Conservation (phyloP, 2,888 invertebrate species). For the Catocala sponsa region DNA sequence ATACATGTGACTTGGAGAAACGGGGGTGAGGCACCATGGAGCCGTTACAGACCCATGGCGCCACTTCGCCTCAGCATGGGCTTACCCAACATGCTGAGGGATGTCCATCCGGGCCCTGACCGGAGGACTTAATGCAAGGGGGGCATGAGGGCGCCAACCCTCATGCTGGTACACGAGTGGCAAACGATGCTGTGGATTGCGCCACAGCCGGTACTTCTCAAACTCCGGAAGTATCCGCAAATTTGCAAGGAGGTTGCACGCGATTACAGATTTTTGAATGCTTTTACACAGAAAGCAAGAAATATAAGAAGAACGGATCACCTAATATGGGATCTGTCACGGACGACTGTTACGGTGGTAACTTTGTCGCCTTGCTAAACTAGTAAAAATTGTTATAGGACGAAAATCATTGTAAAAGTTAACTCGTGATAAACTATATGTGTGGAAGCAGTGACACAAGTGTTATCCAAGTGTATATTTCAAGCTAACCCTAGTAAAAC, state of each 20-base stretch:
- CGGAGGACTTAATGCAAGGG: conserved; percentile 42
- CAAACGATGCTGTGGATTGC: conserved; percentile 21
- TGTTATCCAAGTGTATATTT: too few relatives aligned
- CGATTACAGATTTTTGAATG: neutral
- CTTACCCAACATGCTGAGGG: neutral
- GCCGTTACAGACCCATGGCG: too few relatives aligned
- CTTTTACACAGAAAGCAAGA: too few relatives aligned
- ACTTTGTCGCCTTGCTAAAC: too few relatives aligned
- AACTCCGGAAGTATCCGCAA: conserved; percentile 8
- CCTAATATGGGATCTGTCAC: too few relatives aligned
- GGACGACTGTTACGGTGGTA: too few relatives aligned
- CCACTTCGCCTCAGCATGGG: neutral
- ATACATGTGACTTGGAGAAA: neutral
- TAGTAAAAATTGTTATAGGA: too few relatives aligned
- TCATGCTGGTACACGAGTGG: conserved; percentile 11
- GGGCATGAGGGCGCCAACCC: conserved; percentile 46
- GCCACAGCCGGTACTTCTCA: conserved; percentile 16
- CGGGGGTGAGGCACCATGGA: conserved; percentile 1
- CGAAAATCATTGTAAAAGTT: too few relatives aligned
- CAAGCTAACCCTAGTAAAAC: too few relatives aligned
- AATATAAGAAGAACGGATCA: too few relatives aligned
- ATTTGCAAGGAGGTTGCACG: conserved; percentile 1
- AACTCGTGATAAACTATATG: too few relatives aligned
- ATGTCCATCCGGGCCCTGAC: conserved; percentile 42
- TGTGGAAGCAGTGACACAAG: too few relatives aligned